Percentiles rank a stretch among this genome's conserved stretches.
phyloP scores from a whole-genome alignment of 2,888 invertebrate species.

The Microplitis deprimator region DNA sequence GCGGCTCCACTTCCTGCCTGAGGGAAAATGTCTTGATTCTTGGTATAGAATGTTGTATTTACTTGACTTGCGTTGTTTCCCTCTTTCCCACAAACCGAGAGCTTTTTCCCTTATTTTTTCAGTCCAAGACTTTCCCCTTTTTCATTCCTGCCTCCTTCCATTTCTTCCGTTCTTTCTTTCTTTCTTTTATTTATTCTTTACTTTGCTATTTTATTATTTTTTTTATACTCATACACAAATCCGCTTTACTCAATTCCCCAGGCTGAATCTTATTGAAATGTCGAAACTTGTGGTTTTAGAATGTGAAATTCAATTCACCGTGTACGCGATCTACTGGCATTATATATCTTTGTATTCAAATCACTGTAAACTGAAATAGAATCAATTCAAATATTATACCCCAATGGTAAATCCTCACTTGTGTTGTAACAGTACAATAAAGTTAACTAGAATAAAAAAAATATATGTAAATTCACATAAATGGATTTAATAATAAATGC shows the following conservation, averaged over 20 bases:
- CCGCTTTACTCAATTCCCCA: conserved; percentile 28
- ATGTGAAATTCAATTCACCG: conserved; percentile 28
- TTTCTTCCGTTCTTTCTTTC: background rate
- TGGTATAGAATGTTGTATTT: conserved; percentile 29
- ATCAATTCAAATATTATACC: conserved; percentile 36
- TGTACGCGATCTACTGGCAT: conserved; percentile 7
- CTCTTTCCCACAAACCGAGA: conserved; percentile 1
- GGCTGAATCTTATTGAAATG: conserved; percentile 21
- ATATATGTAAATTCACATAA: too few species aligned
- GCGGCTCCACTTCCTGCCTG: conserved; percentile 26
- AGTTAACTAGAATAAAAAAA: background rate
- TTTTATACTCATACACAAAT: conserved; percentile 11
- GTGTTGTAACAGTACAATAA: background rate
- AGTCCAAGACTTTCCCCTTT: background rate
- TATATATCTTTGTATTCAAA: conserved; percentile 33
- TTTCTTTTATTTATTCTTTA: conserved; percentile 12
- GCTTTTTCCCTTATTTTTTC: conserved; percentile 3
- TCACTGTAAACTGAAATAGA: conserved; percentile 27
- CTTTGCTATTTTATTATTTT: conserved; percentile 2
- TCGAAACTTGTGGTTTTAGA: conserved; percentile 18
- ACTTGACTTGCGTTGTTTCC: conserved; percentile 26
- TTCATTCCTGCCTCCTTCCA: background rate
- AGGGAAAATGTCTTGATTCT: conserved; percentile 1
- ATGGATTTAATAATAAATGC: too few species aligned
- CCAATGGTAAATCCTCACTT: conserved; percentile 19